These are phyloP conservation scores for Orgyia antiqua DNA, from an alignment of 2,888 invertebrate genomes.

Conservation along the genomic window DNA sequence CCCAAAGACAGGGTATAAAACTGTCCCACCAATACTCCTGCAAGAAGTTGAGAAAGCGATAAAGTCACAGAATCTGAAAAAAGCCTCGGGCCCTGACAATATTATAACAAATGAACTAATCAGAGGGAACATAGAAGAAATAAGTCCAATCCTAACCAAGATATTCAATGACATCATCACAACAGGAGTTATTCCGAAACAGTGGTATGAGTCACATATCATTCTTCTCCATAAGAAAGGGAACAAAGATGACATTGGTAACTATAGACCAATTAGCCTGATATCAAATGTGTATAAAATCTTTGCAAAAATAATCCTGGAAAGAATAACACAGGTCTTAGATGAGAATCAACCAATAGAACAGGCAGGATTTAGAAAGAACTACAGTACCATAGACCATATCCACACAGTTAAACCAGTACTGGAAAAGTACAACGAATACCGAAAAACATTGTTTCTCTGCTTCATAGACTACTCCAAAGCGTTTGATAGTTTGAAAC, in stretches of 20 bases:
- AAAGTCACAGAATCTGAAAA: constrained; percentile 7
- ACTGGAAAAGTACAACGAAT: constrained; percentile 10
- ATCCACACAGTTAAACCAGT: constrained; percentile 9
- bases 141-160: constrained; percentile 11
- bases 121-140: constrained; percentile 8
- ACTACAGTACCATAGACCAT: no score
- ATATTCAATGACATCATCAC: constrained; percentile 9
- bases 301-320: no score
- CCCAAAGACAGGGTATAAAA: constrained; percentile 2
- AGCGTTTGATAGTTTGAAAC: no score
- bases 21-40: constrained; percentile 8
- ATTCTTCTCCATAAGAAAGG: background rate
- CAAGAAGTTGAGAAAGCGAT: constrained; percentile 10
- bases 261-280: no score
- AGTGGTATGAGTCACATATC: background rate
- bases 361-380: no score
- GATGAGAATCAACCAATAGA: no score
- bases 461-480: constrained; percentile 4
- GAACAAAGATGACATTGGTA: constrained; percentile 8
- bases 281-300: no score
- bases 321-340: no score
- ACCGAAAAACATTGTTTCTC: constrained; percentile 5
- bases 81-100: no score
- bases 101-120: constrained; percentile 15
- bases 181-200: background rate